Evolutionary conservation across 2,797 vertebrate species (phyloP).

Genomic region (Trematomus bernacchii): DNA sequence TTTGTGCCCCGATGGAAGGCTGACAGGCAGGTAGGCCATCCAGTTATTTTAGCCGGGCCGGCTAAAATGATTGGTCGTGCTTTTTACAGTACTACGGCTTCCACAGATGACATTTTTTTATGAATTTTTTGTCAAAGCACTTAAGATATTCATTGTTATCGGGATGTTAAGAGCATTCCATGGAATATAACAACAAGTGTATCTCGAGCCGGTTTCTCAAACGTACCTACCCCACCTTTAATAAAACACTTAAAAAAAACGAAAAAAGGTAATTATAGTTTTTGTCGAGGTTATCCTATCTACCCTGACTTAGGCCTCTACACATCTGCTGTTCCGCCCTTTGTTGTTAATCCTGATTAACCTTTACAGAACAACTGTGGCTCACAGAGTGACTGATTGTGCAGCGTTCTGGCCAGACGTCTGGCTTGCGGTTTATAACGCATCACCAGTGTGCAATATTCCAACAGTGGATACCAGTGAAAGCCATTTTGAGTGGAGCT

Average conservation of each 20-base stretch:
- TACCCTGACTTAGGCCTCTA: not conserved
- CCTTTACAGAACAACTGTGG: not conserved
- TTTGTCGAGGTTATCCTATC: not conserved
- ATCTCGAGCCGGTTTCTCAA: too few species aligned
- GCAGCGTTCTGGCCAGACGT: not conserved
- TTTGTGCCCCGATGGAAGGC: too few species aligned
- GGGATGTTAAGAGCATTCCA: too few species aligned
- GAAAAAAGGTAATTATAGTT: not conserved
- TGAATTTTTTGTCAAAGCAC: too few species aligned
- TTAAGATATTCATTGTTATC: too few species aligned
- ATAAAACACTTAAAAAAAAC: not conserved
- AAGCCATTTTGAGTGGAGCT: not conserved
- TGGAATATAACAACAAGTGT: too few species aligned
- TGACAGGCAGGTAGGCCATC: too few species aligned
- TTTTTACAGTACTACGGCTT: too few species aligned
- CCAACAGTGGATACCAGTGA: conserved; percentile 3
- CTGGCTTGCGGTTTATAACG: conserved; percentile 1
- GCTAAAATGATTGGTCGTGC: too few species aligned
- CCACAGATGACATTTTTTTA: too few species aligned
- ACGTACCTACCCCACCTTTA: too few species aligned
- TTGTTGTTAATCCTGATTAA: not conserved
- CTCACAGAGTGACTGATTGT: conserved; percentile 15
- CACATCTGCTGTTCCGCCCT: conserved; percentile 1
- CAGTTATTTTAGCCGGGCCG: too few species aligned
- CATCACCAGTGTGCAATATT: not conserved